These are phyloP conservation scores for Molossus molossus DNA, from an alignment of 2,797 vertebrate genomes.

Conservation along the genomic window DNA sequence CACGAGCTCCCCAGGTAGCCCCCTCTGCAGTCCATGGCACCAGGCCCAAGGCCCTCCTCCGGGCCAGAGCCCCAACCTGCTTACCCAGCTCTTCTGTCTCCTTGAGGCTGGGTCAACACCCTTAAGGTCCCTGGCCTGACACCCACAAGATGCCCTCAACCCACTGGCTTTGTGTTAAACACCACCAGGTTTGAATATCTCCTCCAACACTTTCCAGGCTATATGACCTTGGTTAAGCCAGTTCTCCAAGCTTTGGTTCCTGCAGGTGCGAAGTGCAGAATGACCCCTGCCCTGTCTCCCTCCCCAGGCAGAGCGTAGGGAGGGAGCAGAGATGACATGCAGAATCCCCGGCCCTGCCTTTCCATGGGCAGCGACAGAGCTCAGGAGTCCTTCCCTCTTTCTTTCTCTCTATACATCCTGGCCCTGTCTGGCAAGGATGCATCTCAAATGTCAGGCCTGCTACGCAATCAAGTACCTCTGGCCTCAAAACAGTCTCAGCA, in stretches of 20 bases:
- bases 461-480: constrained; percentile 24
- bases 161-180: constrained; percentile 9
- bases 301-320: background rate
- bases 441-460: background rate
- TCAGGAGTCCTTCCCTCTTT: background rate
- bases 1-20: background rate
- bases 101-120: background rate
- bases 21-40: background rate
- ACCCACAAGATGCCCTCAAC: background rate
- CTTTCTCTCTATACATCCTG: background rate
- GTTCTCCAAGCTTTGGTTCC: background rate
- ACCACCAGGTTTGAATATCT: background rate
- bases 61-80: background rate
- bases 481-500: background rate
- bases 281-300: background rate
- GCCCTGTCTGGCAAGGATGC: background rate
- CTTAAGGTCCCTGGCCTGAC: background rate
- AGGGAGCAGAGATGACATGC: background rate
- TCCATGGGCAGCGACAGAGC: background rate
- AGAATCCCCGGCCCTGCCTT: background rate
- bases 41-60: background rate
- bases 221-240: background rate
- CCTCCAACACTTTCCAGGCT: background rate
- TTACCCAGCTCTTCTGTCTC: background rate
- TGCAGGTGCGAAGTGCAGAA: background rate